A percentile compares a stretch with the other conserved stretches of the same genome.
Conservation (phyloP, 1,140 invertebrate species). For the Heliothis virescens region DNA sequence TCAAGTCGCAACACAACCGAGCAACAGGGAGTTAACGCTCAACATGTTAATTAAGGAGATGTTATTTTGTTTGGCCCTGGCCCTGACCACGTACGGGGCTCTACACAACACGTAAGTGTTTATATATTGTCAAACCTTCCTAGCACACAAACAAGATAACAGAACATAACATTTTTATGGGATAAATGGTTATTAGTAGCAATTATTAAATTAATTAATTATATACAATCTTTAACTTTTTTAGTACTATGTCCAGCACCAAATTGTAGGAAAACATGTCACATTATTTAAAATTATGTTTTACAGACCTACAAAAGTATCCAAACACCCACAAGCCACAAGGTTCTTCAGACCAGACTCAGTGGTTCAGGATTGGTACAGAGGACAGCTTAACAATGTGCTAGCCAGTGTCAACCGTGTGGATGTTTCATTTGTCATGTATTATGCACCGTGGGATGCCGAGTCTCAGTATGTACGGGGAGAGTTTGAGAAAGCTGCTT, state of each 20-base stretch:
- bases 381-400: constrained; percentile 89
- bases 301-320: constrained; percentile 88
- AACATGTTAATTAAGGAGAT: constrained; percentile 84
- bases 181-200: too few species aligned
- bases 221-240: too few species aligned
- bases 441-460: constrained; percentile 96
- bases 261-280: background rate
- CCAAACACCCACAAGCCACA: constrained; percentile 88
- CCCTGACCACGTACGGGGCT: constrained; percentile 87
- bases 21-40: constrained; percentile 77
- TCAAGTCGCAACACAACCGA: constrained; percentile 70
- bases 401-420: constrained; percentile 87
- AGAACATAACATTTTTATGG: too few species aligned
- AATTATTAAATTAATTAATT: too few species aligned
- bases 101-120: constrained; percentile 88
- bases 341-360: constrained; percentile 90
- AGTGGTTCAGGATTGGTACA: constrained; percentile 90
- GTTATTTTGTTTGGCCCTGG: constrained; percentile 84
- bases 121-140: constrained; percentile 31
- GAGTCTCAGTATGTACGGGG: constrained; percentile 90
- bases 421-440: constrained; percentile 94
- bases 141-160: too few species aligned
- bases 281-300: constrained; percentile 53
- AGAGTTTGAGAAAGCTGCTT: constrained; percentile 91
- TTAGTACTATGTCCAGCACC: too few species aligned